phyloP scores from a whole-genome alignment of 2,113 vertebrate species.

The Ellobius talpinus region DNA sequence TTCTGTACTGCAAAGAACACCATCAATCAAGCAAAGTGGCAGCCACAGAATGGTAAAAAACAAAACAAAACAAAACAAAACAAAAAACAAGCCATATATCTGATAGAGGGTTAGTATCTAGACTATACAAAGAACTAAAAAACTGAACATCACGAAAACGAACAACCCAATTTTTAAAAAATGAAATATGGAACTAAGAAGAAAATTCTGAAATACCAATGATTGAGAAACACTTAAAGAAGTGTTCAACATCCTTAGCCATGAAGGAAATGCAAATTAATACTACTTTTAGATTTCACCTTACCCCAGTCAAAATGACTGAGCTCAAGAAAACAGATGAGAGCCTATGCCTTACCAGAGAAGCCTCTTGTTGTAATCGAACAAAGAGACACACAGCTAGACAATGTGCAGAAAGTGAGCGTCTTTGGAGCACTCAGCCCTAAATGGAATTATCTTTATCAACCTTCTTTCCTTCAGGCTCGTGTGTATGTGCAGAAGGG shows the following conservation, averaged over 20 bases:
- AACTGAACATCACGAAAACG: neutral
- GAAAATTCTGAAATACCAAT: neutral
- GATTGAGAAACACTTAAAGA: neutral
- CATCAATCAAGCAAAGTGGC: neutral
- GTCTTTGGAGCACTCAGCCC: neutral
- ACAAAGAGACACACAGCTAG: neutral
- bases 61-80: too few species aligned
- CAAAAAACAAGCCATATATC: neutral
- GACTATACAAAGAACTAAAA: neutral
- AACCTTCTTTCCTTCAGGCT: neutral
- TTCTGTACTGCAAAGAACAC: neutral
- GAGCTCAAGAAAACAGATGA: neutral
- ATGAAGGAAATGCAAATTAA: neutral
- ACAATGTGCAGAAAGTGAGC: neutral
- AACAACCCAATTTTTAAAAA: neutral
- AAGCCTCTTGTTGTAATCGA: neutral
- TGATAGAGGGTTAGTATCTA: neutral
- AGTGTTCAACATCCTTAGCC: neutral
- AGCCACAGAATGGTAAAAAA: neutral
- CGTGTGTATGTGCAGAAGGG: neutral
- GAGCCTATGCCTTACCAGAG: neutral
- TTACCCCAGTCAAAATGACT: neutral
- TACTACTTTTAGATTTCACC: neutral
- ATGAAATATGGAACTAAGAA: neutral
- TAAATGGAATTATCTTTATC: neutral